Percentiles rank a stretch among this genome's conserved stretches.
These are phyloP conservation scores for Forbesichthys papilliferus DNA, from an alignment of 2,113 vertebrate genomes.

Conservation along the genomic window DNA sequence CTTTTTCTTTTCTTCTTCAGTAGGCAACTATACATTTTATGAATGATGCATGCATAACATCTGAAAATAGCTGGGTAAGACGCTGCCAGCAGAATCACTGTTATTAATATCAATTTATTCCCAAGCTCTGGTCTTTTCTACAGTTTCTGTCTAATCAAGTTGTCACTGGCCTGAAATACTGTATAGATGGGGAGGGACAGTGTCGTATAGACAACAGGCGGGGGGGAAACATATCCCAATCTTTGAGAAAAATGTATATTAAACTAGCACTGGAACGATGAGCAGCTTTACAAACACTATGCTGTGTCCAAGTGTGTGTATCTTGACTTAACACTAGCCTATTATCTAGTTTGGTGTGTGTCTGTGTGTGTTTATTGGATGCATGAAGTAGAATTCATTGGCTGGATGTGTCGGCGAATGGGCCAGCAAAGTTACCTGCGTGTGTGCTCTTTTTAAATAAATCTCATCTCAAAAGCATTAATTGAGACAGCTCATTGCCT, in stretches of 20 bases:
- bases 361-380: neutral
- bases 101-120: conserved; percentile 68
- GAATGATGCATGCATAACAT: conserved; percentile 58
- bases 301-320: neutral
- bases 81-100: conserved; percentile 61
- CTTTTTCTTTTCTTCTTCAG: conserved; percentile 22
- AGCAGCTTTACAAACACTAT: too few relatives aligned
- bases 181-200: conserved; percentile 15
- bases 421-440: neutral
- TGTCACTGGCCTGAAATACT: conserved; percentile 53
- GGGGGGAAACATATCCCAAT: neutral
- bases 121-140: conserved; percentile 48
- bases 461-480: conserved; percentile 53
- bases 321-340: too few relatives aligned
- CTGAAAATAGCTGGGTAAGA: conserved; percentile 50
- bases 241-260: too few relatives aligned
- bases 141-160: conserved; percentile 64
- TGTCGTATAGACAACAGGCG: neutral
- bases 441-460: conserved; percentile 37
- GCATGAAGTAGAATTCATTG: neutral
- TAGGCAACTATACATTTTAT: conserved; percentile 36
- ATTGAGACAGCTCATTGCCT: conserved; percentile 67
- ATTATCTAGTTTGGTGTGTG: neutral
- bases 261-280: too few relatives aligned
- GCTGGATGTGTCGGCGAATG: neutral